phyloP scores from a whole-genome alignment of 1,140 invertebrate genomes.

The Temnothorax curvispinosus region DNA sequence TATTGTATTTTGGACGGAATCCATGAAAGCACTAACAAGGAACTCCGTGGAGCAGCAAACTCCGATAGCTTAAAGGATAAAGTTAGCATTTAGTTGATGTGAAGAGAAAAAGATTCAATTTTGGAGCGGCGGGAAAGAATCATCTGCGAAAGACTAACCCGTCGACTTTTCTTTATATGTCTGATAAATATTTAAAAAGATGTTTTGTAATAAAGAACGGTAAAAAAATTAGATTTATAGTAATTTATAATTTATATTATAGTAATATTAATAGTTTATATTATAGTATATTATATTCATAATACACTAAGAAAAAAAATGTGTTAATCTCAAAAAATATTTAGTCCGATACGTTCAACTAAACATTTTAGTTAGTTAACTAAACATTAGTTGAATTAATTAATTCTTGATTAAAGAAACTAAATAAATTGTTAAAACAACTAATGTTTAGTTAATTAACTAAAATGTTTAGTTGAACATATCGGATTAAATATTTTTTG shows the following conservation, averaged over 20 bases:
- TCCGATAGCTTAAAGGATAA: background rate
- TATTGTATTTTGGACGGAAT: background rate
- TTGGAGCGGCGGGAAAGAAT: background rate
- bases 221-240: background rate
- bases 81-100: background rate
- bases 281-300: too few relatives aligned
- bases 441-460: too few relatives aligned
- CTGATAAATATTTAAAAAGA: background rate
- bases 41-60: background rate
- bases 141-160: background rate
- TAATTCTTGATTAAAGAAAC: too few relatives aligned
- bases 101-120: background rate
- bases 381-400: too few relatives aligned
- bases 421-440: too few relatives aligned
- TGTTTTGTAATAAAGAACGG: background rate
- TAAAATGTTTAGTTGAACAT: too few relatives aligned
- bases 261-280: too few relatives aligned
- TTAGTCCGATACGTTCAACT: too few relatives aligned
- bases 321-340: too few relatives aligned
- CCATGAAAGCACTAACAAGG: background rate
- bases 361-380: too few relatives aligned
- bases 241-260: background rate
- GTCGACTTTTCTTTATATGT: background rate
- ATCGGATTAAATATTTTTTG: too few relatives aligned
- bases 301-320: too few relatives aligned